Conservation (phyloP, 2,113 vertebrate species). For the Chelonoidis abingdonii region DNA sequence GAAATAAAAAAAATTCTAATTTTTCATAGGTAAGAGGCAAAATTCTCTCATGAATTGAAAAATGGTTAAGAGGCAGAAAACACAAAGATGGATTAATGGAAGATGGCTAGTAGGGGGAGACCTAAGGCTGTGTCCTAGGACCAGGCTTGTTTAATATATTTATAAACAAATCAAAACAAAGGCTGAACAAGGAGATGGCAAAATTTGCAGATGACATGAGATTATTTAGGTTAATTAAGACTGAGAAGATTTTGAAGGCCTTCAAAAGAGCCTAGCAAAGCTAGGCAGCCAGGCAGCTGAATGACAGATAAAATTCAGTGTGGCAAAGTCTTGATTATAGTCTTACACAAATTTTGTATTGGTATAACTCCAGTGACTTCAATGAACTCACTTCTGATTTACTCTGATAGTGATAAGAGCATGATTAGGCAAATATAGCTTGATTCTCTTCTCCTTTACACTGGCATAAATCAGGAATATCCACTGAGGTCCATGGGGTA, state of each 20-base stretch:
- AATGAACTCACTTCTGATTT: neutral
- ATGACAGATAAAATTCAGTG: neutral
- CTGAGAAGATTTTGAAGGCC: neutral
- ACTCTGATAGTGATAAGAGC: neutral
- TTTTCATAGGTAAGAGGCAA: neutral
- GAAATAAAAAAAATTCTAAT: neutral
- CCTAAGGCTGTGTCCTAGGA: neutral
- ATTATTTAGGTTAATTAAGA: neutral
- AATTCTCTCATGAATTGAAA: neutral
- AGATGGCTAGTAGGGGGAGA: neutral
- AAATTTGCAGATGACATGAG: neutral
- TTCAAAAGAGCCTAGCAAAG: neutral
- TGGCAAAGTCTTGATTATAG: neutral
- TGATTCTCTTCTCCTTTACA: neutral
- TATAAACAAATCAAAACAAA: neutral
- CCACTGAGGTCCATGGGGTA: neutral
- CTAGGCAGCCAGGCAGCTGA: neutral
- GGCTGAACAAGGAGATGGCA: neutral
- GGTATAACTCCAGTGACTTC: neutral
- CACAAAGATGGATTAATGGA: neutral
- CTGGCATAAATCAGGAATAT: neutral
- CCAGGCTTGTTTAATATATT: neutral
- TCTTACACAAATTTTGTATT: neutral
- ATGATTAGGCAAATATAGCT: neutral
- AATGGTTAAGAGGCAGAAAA: neutral